A percentile compares a stretch with the other conserved stretches of the same genome.
These are phyloP conservation scores for Aphelenchoides bicaudatus DNA, from an alignment of 2,888 invertebrate species.

Conservation along the genomic window DNA sequence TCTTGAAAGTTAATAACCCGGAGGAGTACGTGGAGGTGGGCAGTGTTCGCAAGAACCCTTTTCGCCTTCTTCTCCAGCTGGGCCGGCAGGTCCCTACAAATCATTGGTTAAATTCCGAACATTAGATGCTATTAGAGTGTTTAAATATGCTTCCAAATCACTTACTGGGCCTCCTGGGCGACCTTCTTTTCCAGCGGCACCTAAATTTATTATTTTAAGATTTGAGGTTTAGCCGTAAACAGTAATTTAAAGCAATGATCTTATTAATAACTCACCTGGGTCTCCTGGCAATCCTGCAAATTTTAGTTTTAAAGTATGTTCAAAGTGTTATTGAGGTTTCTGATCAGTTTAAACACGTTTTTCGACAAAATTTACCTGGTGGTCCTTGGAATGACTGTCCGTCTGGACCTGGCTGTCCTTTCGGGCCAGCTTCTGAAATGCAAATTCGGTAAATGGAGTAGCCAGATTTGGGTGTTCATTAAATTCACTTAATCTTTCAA, in stretches of 20 bases:
- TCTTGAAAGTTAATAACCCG: constrained; percentile 46
- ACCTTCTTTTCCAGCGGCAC: constrained; percentile 27
- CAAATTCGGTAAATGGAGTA: no score
- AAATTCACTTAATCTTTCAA: no score
- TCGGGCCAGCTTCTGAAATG: constrained; percentile 50
- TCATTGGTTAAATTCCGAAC: background rate
- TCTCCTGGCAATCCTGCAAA: constrained; percentile 37
- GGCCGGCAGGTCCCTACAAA: constrained; percentile 39
- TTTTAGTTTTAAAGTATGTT: no score
- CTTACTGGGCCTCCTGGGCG: background rate
- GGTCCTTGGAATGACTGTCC: constrained; percentile 48
- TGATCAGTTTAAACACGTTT: no score
- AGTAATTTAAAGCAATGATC: no score
- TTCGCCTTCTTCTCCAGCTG: constrained; percentile 50
- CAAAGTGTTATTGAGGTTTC: no score
- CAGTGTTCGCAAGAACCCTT: constrained; percentile 59
- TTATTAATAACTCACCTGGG: constrained; percentile 45
- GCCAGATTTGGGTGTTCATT: no score
- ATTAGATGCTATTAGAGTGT: background rate
- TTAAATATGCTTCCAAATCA: no score
- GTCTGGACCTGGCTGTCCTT: constrained; percentile 52
- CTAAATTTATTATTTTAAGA: no score
- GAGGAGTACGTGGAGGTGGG: constrained; percentile 57
- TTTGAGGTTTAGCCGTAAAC: no score
- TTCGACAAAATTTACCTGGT: no score